Conservation (phyloP, 1,140 invertebrate genomes). For the Tribolium madens region DNA sequence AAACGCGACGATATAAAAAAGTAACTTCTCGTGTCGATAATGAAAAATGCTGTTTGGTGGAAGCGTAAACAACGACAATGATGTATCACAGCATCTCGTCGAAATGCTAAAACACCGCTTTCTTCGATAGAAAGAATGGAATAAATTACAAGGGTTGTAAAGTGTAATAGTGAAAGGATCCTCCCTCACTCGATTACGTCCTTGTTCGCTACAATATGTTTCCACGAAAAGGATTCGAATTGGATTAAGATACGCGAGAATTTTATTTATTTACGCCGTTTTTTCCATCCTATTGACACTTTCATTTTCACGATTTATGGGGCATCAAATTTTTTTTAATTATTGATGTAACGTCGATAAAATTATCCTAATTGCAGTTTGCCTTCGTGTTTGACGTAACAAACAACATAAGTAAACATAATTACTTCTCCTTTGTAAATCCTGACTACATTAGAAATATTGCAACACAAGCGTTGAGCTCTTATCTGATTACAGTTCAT, state of each 20-base stretch:
- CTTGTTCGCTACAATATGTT: slow-evolving; percentile 32
- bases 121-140: slow-evolving; percentile 25
- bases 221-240: slow-evolving; percentile 20
- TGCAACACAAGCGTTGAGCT: slow-evolving; percentile 19
- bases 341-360: too few relatives aligned
- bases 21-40: slow-evolving; percentile 23
- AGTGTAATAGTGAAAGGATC: slow-evolving; percentile 19
- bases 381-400: background rate
- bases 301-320: background rate
- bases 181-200: slow-evolving; percentile 36
- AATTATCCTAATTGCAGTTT: too few relatives aligned
- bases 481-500: slow-evolving; percentile 21
- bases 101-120: slow-evolving; percentile 37
- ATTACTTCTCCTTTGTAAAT: slow-evolving; percentile 20
- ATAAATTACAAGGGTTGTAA: slow-evolving; percentile 38
- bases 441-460: slow-evolving; percentile 18
- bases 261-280: slow-evolving; percentile 4
- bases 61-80: slow-evolving; percentile 43
- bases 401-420: slow-evolving; percentile 34
- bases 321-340: too few relatives aligned
- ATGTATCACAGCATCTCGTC: slow-evolving; percentile 21
- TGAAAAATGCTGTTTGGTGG: slow-evolving; percentile 23
- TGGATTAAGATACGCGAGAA: slow-evolving; percentile 12
- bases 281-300: background rate
- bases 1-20: slow-evolving; percentile 7